Conservation (phyloP, 2,113 vertebrate species). For the Dicrurus megarhynchus region DNA sequence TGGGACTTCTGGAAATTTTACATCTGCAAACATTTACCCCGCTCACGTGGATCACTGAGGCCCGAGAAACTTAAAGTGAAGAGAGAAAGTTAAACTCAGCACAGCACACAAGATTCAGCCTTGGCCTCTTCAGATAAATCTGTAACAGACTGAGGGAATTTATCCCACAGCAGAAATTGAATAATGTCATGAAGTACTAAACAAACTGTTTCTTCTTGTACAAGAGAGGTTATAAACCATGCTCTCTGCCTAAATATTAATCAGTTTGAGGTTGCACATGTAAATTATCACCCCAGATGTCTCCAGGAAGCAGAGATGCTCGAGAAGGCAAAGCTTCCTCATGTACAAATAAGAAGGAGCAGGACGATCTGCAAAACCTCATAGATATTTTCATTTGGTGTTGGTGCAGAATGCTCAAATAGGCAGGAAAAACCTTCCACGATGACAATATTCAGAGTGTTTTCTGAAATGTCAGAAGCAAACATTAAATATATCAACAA, state of each 20-base stretch:
- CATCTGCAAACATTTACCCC: neutral
- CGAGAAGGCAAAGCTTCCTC: neutral
- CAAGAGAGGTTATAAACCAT: neutral
- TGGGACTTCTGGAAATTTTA: neutral
- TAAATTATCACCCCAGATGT: neutral
- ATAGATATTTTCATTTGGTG: neutral
- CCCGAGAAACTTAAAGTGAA: neutral
- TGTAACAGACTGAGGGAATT: neutral
- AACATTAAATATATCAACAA: constrained; percentile 12
- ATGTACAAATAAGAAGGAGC: neutral
- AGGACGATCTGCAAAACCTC: neutral
- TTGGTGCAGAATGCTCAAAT: neutral
- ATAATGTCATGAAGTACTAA: neutral
- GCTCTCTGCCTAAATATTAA: neutral
- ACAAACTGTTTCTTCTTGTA: neutral
- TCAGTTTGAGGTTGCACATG: neutral
- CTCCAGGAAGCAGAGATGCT: neutral
- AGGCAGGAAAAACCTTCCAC: neutral
- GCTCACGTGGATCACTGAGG: neutral
- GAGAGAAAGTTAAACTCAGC: neutral
- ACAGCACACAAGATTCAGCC: neutral
- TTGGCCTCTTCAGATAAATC: neutral
- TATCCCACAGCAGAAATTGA: neutral
- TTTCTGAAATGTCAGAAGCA: neutral
- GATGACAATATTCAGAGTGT: neutral